Conservation (phyloP, 2,113 vertebrate genomes). For the Copsychus sechellarum region DNA sequence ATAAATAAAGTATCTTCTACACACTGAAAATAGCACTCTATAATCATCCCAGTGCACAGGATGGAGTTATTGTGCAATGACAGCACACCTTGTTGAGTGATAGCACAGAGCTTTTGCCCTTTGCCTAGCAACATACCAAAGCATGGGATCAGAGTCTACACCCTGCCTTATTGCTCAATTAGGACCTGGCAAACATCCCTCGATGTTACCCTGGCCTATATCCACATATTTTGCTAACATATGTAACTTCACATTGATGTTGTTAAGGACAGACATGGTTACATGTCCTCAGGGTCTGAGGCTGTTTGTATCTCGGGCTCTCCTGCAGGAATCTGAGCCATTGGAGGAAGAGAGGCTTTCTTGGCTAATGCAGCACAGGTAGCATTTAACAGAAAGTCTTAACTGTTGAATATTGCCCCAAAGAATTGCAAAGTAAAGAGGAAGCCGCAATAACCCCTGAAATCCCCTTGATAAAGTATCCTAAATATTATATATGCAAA, state of each 20-base stretch:
- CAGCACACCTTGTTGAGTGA: constrained; percentile 59
- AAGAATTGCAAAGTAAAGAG: not conserved
- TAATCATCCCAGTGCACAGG: not conserved
- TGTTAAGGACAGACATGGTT: constrained; percentile 6
- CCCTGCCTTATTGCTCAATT: constrained; percentile 62
- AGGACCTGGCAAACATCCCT: constrained; percentile 9
- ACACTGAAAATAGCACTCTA: constrained; percentile 9
- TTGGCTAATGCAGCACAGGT: not conserved
- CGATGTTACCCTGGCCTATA: not conserved
- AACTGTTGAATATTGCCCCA: not conserved
- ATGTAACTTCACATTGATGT: constrained; percentile 33
- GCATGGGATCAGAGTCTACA: constrained; percentile 56
- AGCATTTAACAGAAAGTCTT: not conserved
- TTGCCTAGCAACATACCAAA: constrained; percentile 62
- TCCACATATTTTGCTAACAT: constrained; percentile 49
- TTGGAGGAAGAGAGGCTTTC: not conserved
- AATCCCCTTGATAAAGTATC: not conserved
- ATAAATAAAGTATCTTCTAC: constrained; percentile 31
- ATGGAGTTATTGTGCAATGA: constrained; percentile 22
- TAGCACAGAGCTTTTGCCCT: constrained; percentile 36
- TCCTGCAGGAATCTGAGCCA: not conserved
- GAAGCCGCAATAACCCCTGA: not conserved
- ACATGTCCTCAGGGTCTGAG: not conserved
- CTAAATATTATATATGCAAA: not conserved
- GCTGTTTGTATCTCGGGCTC: not conserved